Base-by-base conservation (phyloP, 2,888 invertebrate genomes). In the Noctua comes region DNA sequence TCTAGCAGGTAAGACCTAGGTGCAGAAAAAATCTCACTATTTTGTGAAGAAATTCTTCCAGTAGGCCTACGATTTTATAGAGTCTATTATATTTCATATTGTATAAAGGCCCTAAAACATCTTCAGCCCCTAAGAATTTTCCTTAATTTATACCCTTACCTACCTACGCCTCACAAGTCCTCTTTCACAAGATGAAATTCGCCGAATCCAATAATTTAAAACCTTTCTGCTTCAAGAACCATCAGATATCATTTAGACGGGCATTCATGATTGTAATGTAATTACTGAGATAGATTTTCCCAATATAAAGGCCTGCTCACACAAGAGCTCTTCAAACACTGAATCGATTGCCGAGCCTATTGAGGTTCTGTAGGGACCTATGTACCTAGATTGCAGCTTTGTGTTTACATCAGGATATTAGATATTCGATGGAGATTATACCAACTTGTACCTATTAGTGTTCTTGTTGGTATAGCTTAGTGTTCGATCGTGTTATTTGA, bases 341-440 rank as follows among this genome's bases (percentile, higher is more conserved):
- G 72, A 31, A 87, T 83, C 76, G 85, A 88, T 87, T 72, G 80
- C 77, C 79, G 59, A 27, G 76, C 48, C 62, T 79, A 72, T 70
- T 65, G 66, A 75, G 65, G 48, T 13, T 40, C 43, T 36, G 54
- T 71, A 62, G n/a, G 10, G 65, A 40, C 16, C 71, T 77, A 59
- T 48, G 36, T 70, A 78, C 64, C 43, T 80, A 73, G 27, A 24
- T 16, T 36, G 51, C 43, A 70, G 76, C 68, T 79, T 83, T 86
- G 86, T 90, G 83, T 85, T 90, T 90, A 88, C 88, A 89, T 73
- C 85, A 76, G 65, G 85, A 89, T 91, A 88, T 90, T 90, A 88
- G 88, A 88, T 86, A 86, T 89, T 85, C 78, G 80, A 87, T 85
- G 78, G 71, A 85, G 86, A 89, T 90, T 88, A 89, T 87, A 88